Base-by-base conservation (phyloP, 2,113 vertebrate genomes). In the Gymnogyps californianus region DNA sequence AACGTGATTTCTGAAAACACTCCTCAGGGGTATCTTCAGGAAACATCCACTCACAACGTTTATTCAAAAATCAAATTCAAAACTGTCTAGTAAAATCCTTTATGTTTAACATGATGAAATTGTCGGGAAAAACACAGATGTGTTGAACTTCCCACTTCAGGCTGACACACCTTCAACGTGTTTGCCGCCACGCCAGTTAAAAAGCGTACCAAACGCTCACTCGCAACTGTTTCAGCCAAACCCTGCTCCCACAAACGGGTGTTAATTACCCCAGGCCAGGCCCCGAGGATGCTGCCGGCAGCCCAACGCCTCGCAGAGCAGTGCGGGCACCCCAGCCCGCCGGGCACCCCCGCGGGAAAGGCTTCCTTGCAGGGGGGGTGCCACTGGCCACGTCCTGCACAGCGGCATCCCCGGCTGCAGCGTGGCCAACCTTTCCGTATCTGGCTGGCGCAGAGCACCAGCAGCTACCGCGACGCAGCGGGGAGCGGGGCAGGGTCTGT, bases 341-440 rank as follows among this genome's bases (percentile, higher is more conserved):
- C 13, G 19, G 54, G 38, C 38, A 38, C 38, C 38, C 38, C 38
- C 38, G 38, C 38, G 38, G 38, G 18, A 31, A 54, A 34, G 17
- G 24, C 25, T 32, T 12, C 70, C 36, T 26, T 15, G 13, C n/a
- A 26, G 59, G 3, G 24, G 24, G 51, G 19, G 13, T 16, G 21
- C 26, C 51, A 8, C 24, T 3, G 3, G 16, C 61, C 8, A 1
- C 0, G 10, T 12, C 46, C 67, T 6, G 7, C 13, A 1, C 16
- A 4, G 15, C 49, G 24, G 31, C 86, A 20, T 12, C 44, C 57
- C 1, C 21, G 20, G 36, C 77, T 8, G 31, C 54, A 22, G 4
- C 32, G 12, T 3, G 36, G 25, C 10, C 32, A n/a, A 7, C 9
- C 11, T 2, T 5, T 5, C 11, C 17, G 4, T 4, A 10, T 7